Percentiles rank a stretch among this genome's conserved stretches.
These are phyloP conservation scores for Leucophora obtusa DNA, from an alignment of 2,888 invertebrate genomes.

Conservation along the genomic window DNA sequence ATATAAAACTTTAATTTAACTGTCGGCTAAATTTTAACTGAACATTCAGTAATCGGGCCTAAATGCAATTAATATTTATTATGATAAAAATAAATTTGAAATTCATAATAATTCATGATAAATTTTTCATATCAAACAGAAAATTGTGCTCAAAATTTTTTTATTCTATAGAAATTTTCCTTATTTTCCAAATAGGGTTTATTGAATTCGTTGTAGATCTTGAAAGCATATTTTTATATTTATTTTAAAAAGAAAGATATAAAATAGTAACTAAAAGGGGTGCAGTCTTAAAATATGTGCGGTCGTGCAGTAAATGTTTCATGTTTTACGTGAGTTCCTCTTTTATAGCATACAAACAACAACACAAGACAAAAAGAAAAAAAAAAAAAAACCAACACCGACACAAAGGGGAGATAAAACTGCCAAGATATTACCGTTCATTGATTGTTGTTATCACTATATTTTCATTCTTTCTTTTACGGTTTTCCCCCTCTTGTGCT, in stretches of 20 bases:
- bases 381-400: slow-evolving; percentile 8
- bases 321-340: slow-evolving; percentile 56
- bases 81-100: no score
- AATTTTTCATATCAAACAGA: no score
- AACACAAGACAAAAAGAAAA: slow-evolving; percentile 9
- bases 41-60: no score
- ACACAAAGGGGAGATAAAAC: slow-evolving; percentile 54
- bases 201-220: not conserved
- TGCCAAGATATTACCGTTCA: slow-evolving; percentile 59
- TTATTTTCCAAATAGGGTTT: not conserved
- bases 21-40: no score
- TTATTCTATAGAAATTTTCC: no score
- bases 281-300: slow-evolving; percentile 57
- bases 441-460: slow-evolving; percentile 56
- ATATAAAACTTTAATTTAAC: no score
- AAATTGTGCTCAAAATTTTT: no score
- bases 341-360: not conserved
- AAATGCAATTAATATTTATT: no score
- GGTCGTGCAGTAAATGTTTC: slow-evolving; percentile 63
- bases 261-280: slow-evolving; percentile 53
- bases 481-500: not conserved
- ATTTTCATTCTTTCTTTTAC: slow-evolving; percentile 18
- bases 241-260: slow-evolving; percentile 27
- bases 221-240: slow-evolving; percentile 12
- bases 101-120: no score